Evolutionary conservation across 2,113 vertebrate species (phyloP).

Genomic region (Castor canadensis): DNA sequence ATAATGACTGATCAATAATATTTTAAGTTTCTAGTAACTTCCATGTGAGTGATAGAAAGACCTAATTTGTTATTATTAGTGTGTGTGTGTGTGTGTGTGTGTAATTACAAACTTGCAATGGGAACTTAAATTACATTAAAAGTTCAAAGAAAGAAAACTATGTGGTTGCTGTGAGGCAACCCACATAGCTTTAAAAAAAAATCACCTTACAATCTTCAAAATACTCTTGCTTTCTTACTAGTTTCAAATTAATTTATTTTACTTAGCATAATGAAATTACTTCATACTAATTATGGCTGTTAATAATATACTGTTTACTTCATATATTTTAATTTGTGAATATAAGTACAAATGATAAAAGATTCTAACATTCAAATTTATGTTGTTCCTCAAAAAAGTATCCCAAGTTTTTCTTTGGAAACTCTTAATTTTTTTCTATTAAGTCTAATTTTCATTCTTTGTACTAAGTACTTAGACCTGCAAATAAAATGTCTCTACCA

Average conservation of each 20-base stretch:
- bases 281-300: neutral
- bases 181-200: neutral
- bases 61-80: neutral
- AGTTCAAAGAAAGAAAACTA: neutral
- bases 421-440: neutral
- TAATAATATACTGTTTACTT: neutral
- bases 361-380: neutral
- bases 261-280: neutral
- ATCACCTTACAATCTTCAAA: constrained; percentile 12
- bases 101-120: neutral
- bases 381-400: neutral
- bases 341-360: neutral
- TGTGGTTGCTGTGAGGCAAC: neutral
- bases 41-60: neutral
- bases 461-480: neutral
- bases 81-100: neutral
- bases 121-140: constrained; percentile 8
- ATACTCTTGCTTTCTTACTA: neutral
- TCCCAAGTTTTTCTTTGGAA: neutral
- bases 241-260: constrained; percentile 21
- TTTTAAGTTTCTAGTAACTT: neutral
- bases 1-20: neutral
- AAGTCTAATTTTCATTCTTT: constrained; percentile 6
- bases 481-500: neutral
- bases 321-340: constrained; percentile 24